phyloP scores from a whole-genome alignment of 2,888 invertebrate species.

The Onchidella celtica region DNA sequence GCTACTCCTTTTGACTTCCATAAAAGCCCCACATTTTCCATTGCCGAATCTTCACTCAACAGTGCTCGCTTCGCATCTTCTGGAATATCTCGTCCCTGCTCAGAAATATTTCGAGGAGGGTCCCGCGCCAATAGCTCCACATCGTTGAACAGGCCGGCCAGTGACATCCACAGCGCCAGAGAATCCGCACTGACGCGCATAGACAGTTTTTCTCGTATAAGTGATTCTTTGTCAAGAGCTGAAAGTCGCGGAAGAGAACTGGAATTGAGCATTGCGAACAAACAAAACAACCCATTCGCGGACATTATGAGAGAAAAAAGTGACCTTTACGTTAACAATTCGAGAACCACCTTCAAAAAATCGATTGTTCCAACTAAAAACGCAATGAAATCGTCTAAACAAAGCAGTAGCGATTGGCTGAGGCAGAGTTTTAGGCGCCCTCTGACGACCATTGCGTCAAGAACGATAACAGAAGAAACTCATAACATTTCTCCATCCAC shows the following conservation, averaged over 20 bases:
- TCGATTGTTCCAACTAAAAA: conserved; percentile 35
- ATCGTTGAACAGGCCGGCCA: conserved; percentile 13
- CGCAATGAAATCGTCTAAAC: neutral
- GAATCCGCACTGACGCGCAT: conserved; percentile 18
- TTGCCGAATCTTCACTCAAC: conserved; percentile 4
- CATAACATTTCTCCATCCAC: conserved; percentile 21
- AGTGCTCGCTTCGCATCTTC: neutral
- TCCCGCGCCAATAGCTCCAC: conserved; percentile 31
- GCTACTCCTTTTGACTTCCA: conserved; percentile 30
- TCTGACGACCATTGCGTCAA: conserved; percentile 51
- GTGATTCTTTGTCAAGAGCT: conserved; percentile 6
- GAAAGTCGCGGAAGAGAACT: conserved; percentile 1
- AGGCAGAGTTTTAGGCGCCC: conserved; percentile 28
- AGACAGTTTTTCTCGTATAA: neutral
- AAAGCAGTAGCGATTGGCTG: conserved; percentile 19
- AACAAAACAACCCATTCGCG: conserved; percentile 37
- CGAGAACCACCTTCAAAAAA: conserved; percentile 44
- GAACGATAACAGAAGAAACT: conserved; percentile 24
- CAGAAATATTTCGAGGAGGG: conserved; percentile 3
- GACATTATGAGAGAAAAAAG: conserved; percentile 49
- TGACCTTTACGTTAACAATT: conserved; percentile 46
- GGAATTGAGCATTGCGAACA: neutral
- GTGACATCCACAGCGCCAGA: conserved; percentile 35
- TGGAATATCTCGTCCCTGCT: conserved; percentile 4
- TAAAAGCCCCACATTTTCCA: neutral